A percentile compares a stretch with the other conserved stretches of the same genome.
phyloP scores from a whole-genome alignment of 1,140 invertebrate genomes.

The Nomia melanderi region DNA sequence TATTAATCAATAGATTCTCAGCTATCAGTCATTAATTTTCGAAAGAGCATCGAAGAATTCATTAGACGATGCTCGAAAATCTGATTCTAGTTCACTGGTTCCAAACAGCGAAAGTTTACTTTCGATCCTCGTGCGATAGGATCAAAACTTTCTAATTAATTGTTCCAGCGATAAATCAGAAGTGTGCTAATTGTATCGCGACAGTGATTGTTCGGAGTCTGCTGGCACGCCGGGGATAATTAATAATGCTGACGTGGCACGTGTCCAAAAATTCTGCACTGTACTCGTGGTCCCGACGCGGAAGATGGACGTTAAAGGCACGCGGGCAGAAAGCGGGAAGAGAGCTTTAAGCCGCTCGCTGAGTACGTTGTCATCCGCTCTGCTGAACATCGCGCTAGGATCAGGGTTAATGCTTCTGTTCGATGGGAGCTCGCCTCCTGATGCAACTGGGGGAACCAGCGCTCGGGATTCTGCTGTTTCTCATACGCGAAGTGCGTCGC shows the following conservation, averaged over 20 bases:
- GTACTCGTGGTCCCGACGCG: conserved; percentile 22
- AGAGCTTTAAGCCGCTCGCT: conserved; percentile 75
- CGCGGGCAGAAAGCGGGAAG: conserved; percentile 58
- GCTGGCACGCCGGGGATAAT: conserved; percentile 58
- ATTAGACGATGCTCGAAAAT: too few relatives aligned
- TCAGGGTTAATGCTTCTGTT: conserved; percentile 81
- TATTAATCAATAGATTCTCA: too few relatives aligned
- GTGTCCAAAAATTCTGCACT: conserved; percentile 54
- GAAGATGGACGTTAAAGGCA: conserved; percentile 44
- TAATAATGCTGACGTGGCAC: conserved; percentile 70
- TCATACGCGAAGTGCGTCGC: conserved; percentile 4
- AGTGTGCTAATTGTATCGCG: neutral
- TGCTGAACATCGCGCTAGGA: conserved; percentile 80
- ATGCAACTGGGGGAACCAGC: conserved; percentile 56
- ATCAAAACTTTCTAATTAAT: too few relatives aligned
- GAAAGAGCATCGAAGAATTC: too few relatives aligned
- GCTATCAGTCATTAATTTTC: too few relatives aligned
- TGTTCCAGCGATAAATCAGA: neutral
- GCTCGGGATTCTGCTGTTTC: conserved; percentile 36
- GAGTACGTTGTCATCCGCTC: conserved; percentile 81
- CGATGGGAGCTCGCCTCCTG: conserved; percentile 74
- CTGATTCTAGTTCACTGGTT: too few relatives aligned
- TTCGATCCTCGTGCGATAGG: too few relatives aligned
- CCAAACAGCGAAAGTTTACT: too few relatives aligned
- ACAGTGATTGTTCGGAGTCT: conserved; percentile 42